These are phyloP conservation scores for Triops longicaudatus DNA, from an alignment of 1,140 invertebrate species.

Conservation along the genomic window DNA sequence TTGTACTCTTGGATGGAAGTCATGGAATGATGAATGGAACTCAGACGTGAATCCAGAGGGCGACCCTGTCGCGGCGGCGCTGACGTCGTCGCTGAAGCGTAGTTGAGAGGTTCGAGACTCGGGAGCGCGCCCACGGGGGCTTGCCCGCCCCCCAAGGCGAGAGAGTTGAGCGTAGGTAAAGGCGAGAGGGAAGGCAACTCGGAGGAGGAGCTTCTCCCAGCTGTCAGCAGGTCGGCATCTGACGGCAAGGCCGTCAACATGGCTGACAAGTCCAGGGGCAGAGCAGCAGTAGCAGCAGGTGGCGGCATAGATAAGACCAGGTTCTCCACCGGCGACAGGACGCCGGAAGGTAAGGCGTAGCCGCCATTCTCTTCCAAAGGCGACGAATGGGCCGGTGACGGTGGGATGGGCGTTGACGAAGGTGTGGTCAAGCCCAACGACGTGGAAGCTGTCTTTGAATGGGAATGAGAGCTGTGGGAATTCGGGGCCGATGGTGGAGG, in stretches of 20 bases:
- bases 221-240: not conserved
- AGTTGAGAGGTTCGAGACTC: not conserved
- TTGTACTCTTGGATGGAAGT: slow-evolving; percentile 74
- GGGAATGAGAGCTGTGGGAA: slow-evolving; percentile 31
- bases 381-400: slow-evolving; percentile 26
- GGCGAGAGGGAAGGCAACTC: slow-evolving; percentile 13
- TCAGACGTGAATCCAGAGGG: slow-evolving; percentile 3
- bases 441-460: slow-evolving; percentile 30
- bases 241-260: slow-evolving; percentile 6
- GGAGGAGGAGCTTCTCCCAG: slow-evolving; percentile 9
- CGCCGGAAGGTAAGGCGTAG: slow-evolving; percentile 19
- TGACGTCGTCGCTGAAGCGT: slow-evolving; percentile 13
- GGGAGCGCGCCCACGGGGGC: not conserved
- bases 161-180: not conserved
- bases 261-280: slow-evolving; percentile 21
- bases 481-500: slow-evolving; percentile 41
- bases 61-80: slow-evolving; percentile 7
- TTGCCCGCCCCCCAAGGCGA: not conserved
- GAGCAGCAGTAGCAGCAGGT: slow-evolving; percentile 4
- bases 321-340: slow-evolving; percentile 15
- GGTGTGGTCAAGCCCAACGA: slow-evolving; percentile 25
- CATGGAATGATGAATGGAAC: slow-evolving; percentile 24
- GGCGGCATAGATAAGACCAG: slow-evolving; percentile 17
- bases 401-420: slow-evolving; percentile 24
- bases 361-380: slow-evolving; percentile 23